Base-by-base conservation (phyloP, 2,888 invertebrate genomes). In the Copidosoma aretas region DNA sequence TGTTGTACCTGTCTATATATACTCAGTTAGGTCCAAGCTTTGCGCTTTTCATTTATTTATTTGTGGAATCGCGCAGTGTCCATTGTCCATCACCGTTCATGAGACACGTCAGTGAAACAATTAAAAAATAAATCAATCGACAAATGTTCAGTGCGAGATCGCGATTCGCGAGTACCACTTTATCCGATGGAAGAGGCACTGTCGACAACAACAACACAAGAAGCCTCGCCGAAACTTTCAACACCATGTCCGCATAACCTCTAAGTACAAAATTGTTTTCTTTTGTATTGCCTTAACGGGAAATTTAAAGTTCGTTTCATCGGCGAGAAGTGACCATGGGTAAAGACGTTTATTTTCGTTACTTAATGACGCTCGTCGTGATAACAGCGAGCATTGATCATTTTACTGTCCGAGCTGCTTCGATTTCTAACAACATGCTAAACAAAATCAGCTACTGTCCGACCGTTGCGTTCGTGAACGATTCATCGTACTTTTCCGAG, bases 391-490 rank as follows among this genome's bases (percentile, higher is more conserved):
- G 19, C 21, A 51, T 58, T 57, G 24, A 12, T 17, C 17, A 15
- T 3, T 17, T 14, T 46, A 46, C 43, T 46, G 43, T 17, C 17
- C 17, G 12, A 15, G 43, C 43, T 46, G 43, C 3, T 17, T 1
- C 43, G 12, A 46, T 46, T 3, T 46, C 17, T 4, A 12, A 49
- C 49, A 63, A 2, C 17, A n/a, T 67, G n/a, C 17, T 65, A 3
- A 56, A 71, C 39, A 10, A 10, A 17, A 63, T 63, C 14, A 51
- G 22, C 14, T n/a, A 46, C 46, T 71, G 71, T 56, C n/a, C 25
- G 12, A 19, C 66, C 5, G 46, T 71, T 19, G 39, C 39, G 3
- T 60, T 66, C 52, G 19, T 71, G 5, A 41, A 49, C 10, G 49
- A 60, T 15, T 71, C 71, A 8, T 49, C 54, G 12, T 65, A 68